Conservation (phyloP, 2,888 invertebrate genomes). For the Drosophila testacea region DNA sequence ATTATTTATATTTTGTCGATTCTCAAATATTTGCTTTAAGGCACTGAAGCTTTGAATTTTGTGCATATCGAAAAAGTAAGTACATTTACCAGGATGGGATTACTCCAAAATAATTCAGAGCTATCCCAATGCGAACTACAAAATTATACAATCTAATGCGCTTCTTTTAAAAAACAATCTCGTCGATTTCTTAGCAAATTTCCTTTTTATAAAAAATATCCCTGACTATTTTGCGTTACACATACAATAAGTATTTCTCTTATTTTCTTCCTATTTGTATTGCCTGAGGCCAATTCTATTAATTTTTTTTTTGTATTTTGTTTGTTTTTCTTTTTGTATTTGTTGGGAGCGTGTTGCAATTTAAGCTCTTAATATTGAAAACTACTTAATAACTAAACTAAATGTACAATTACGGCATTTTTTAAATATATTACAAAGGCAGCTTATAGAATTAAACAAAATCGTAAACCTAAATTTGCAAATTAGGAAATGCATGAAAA, state of each 20-base stretch:
- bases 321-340: conserved; percentile 26
- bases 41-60: conserved; percentile 83
- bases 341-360: conserved; percentile 56
- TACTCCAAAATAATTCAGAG: conserved; percentile 21
- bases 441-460: conserved; percentile 55
- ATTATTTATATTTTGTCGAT: conserved; percentile 22
- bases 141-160: conserved; percentile 55
- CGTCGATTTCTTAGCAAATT: conserved; percentile 61
- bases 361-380: conserved; percentile 71
- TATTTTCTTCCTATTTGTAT: conserved; percentile 30
- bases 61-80: conserved; percentile 72
- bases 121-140: conserved; percentile 50
- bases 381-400: conserved; percentile 56
- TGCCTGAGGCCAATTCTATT: conserved; percentile 71
- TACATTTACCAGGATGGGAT: conserved; percentile 38
- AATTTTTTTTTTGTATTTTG: conserved; percentile 22
- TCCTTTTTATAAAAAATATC: conserved; percentile 75
- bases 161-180: conserved; percentile 51
- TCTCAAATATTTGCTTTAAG: conserved; percentile 76
- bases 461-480: conserved; percentile 40
- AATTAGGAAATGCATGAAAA: conserved; percentile 58
- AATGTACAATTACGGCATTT: conserved; percentile 66
- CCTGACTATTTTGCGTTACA: conserved; percentile 71
- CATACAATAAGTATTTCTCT: conserved; percentile 33
- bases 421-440: conserved; percentile 75